A percentile compares a stretch with the other conserved stretches of the same genome.
Conservation (phyloP, 2,797 vertebrate species). For the Hippoglossus hippoglossus region DNA sequence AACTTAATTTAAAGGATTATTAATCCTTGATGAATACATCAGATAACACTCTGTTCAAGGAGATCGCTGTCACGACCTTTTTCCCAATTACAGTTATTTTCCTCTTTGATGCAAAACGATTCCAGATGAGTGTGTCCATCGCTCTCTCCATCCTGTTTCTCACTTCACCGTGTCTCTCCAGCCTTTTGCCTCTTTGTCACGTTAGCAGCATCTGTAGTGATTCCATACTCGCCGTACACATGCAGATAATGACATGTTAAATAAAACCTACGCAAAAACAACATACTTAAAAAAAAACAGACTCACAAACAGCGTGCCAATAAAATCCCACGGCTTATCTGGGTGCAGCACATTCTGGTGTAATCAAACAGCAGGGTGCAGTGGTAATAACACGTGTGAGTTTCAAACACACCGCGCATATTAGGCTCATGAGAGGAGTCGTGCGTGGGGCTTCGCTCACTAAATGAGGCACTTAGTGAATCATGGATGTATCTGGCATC, state of each 20-base stretch:
- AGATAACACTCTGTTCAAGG: constrained; percentile 60
- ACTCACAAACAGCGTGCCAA: constrained; percentile 47
- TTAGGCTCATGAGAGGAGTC: constrained; percentile 54
- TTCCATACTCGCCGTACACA: constrained; percentile 34
- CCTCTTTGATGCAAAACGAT: constrained; percentile 72
- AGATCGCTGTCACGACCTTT: constrained; percentile 62
- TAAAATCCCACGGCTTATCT: constrained; percentile 69
- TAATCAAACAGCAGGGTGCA: constrained; percentile 67
- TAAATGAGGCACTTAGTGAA: constrained; percentile 76
- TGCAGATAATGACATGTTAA: constrained; percentile 54
- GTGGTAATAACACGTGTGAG: constrained; percentile 54
- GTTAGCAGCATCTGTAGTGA: constrained; percentile 12
- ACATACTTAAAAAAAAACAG: constrained; percentile 59
- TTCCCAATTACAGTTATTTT: constrained; percentile 55
- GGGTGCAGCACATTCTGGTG: constrained; percentile 36
- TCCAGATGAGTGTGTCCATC: constrained; percentile 70
- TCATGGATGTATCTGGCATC: constrained; percentile 36
- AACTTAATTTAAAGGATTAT: constrained; percentile 50
- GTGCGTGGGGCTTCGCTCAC: constrained; percentile 34
- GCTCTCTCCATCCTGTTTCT: constrained; percentile 28
- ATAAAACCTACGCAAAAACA: constrained; percentile 32
- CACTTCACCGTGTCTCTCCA: constrained; percentile 18
- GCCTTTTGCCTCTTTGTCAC: constrained; percentile 16
- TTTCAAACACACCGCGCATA: constrained; percentile 46
- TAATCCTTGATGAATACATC: constrained; percentile 61